Percentiles rank a stretch among this genome's conserved stretches.
phyloP scores from a whole-genome alignment of 2,113 vertebrate species.

The Baryphthengus martii region DNA sequence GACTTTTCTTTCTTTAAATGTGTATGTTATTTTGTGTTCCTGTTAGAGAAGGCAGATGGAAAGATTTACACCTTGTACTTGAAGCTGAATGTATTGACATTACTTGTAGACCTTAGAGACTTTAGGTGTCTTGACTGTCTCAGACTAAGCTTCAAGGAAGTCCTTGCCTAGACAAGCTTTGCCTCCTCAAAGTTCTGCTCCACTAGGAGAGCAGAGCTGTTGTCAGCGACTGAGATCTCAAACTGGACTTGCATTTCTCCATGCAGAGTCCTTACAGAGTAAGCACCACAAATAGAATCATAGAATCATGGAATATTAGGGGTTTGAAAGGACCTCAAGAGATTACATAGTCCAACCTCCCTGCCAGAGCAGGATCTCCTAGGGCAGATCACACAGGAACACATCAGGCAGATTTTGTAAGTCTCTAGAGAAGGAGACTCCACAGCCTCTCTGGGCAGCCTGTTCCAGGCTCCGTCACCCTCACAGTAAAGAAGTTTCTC shows the following conservation, averaged over 20 bases:
- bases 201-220: background rate
- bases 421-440: no score
- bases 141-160: background rate
- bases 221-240: background rate
- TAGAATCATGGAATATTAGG: no score
- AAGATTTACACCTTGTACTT: slow-evolving; percentile 10
- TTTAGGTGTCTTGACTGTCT: background rate
- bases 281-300: background rate
- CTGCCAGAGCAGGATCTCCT: no score
- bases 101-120: background rate
- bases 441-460: no score
- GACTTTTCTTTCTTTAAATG: background rate
- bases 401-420: no score
- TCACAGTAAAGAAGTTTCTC: no score
- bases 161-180: background rate
- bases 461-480: no score
- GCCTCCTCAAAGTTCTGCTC: background rate
- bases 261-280: background rate
- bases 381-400: no score
- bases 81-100: background rate
- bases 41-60: background rate
- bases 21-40: background rate
- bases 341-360: no score
- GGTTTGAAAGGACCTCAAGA: no score
- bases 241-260: background rate